Conservation (phyloP, 2,113 vertebrate species). For the Orthonyx spaldingii region DNA sequence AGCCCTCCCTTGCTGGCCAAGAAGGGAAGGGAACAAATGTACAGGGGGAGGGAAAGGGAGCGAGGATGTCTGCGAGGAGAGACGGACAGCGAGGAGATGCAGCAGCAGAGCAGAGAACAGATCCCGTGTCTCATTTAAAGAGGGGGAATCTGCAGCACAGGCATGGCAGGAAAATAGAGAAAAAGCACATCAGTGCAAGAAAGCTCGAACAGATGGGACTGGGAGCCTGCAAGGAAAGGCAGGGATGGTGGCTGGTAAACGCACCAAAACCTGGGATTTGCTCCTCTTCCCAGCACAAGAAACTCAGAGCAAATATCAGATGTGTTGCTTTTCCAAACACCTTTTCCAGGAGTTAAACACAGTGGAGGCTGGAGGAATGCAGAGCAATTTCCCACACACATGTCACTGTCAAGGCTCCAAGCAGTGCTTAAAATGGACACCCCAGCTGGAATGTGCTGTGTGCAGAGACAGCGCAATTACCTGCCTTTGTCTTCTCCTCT, state of each 20-base stretch:
- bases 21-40: not conserved
- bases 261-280: not conserved
- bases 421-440: not conserved
- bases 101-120: not conserved
- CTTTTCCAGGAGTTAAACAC: not conserved
- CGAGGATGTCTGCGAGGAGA: not conserved
- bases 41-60: not conserved
- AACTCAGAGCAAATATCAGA: not conserved
- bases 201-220: constrained; percentile 1
- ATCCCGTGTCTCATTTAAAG: not conserved
- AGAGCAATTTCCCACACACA: not conserved
- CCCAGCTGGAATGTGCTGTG: not conserved
- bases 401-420: not conserved
- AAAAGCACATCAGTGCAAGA: constrained; percentile 19
- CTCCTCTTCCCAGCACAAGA: not conserved
- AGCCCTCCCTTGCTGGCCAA: not conserved
- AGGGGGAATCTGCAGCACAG: not conserved
- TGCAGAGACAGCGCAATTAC: not conserved
- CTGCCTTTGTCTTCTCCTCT: not conserved
- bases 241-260: not conserved
- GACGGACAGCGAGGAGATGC: accelerated
- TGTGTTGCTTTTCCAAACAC: not conserved
- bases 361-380: not conserved
- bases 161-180: not conserved
- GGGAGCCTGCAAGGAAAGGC: not conserved